Base-by-base conservation (phyloP, 2,888 invertebrate genomes). In the Operophtera brumata region DNA sequence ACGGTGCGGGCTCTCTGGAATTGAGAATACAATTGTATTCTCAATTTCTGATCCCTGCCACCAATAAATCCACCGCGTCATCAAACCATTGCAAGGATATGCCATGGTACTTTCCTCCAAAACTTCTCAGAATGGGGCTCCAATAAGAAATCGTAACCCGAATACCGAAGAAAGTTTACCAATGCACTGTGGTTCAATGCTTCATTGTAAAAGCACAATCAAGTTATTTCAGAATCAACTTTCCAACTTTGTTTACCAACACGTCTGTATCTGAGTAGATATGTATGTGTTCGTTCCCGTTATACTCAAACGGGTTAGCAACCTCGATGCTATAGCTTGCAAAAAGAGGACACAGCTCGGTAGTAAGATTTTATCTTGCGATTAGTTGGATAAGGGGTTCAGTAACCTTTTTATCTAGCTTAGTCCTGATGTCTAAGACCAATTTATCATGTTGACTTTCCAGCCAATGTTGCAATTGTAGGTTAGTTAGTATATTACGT, bases 201-300 rank as follows among this genome's bases (percentile, higher is more conserved):
- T 42, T 49, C 36, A 37, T 11, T 3, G n/a, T n/a, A n/a, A 34
- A 13, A 36, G 49, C 7, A 20, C n/a, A 47, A 46, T 37, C 37
- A 37, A 37, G 37, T 37, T 37, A 12, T 11, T 37, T 37, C 8
- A 4, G 34, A 34, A 34, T 34, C 6, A 30, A 30, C 25, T 14
- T 40, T 49, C 26, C 34, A 8, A 45, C 42, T 47, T 53, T 53
- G 52, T 53, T 53, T 53, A 47, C 52, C 30, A 53, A 47, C 42
- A 36, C 36, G 10, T 41, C 25, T 34, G 30, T 34, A 25, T 51
- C 8, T 47, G 11, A 26, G 8, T 30, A 28, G 3, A 13, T 30
- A 13, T 26, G 14, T 28, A 20, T 47, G 39, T 47, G 11, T 47
- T 3, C 20, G 9, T 34, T 53, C 42, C 53, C 53, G 53, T 54